Percentiles rank a stretch among this genome's conserved stretches.
phyloP scores from a whole-genome alignment of 1,140 invertebrate genomes.

The Harpegnathos saltator region DNA sequence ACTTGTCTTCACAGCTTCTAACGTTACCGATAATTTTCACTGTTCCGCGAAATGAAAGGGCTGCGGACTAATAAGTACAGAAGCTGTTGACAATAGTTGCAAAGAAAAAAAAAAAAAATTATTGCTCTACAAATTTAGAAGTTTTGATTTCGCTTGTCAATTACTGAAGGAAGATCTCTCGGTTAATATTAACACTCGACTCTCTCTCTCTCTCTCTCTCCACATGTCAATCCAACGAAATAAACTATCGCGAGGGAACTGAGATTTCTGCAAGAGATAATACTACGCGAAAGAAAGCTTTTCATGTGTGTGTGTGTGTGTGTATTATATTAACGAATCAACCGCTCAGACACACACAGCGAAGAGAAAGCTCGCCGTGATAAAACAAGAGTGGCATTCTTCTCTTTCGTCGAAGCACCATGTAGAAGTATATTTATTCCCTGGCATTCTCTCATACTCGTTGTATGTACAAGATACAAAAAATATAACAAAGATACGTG shows the following conservation, averaged over 20 bases:
- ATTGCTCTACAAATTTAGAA: too few relatives aligned
- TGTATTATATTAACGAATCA: neutral
- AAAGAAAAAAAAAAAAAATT: too few relatives aligned
- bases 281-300: neutral
- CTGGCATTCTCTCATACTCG: slow-evolving; percentile 32
- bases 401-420: slow-evolving; percentile 18
- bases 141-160: neutral
- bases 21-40: neutral
- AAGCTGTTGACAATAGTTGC: too few relatives aligned
- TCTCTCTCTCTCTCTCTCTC: too few relatives aligned
- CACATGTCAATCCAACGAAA: neutral
- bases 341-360: neutral
- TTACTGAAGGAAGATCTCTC: neutral
- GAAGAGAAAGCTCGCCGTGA: slow-evolving; percentile 4
- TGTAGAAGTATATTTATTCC: slow-evolving; percentile 62
- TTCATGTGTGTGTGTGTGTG: neutral
- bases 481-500: slow-evolving; percentile 33
- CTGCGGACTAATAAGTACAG: too few relatives aligned
- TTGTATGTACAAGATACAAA: slow-evolving; percentile 40
- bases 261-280: slow-evolving; percentile 1
- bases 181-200: neutral
- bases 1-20: neutral
- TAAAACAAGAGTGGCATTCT: slow-evolving; percentile 7
- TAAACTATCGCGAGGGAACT: neutral
- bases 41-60: neutral